These are phyloP conservation scores for Dascillus cervinus DNA, from an alignment of 2,888 invertebrate genomes.

Conservation along the genomic window DNA sequence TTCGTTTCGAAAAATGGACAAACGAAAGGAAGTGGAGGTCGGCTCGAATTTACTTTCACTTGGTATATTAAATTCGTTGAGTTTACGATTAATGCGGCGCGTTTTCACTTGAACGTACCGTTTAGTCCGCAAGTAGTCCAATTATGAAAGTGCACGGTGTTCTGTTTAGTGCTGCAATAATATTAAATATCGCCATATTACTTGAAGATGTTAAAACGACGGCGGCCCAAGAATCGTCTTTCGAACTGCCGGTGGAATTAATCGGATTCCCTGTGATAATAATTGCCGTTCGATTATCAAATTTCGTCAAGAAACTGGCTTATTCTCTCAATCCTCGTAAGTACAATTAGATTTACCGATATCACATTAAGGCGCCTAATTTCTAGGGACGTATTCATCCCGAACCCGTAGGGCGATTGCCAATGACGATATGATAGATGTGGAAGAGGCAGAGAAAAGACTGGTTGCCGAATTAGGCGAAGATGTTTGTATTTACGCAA, in stretches of 20 bases:
- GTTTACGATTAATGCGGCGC: no score
- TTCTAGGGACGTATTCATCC: conserved; percentile 63
- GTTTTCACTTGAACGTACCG: conserved; percentile 21
- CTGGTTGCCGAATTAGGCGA: conserved; percentile 69
- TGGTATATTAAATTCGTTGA: conserved; percentile 21
- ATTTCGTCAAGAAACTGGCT: conserved; percentile 75
- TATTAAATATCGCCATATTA: no score
- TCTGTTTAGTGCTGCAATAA: no score
- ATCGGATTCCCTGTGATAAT: conserved; percentile 80
- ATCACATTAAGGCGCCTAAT: no score
- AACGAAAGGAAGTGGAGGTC: conserved; percentile 30
- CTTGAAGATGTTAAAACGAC: conserved; percentile 17
- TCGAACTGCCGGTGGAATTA: conserved; percentile 76
- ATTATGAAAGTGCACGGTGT: conserved; percentile 26
- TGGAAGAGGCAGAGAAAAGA: conserved; percentile 69
- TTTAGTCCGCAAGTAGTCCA: no score
- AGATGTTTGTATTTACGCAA: conserved; percentile 70
- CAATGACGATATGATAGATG: conserved; percentile 53
- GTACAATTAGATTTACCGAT: no score
- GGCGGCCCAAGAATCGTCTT: conserved; percentile 43
- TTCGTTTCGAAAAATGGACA: no score
- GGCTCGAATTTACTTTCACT: conserved; percentile 32
- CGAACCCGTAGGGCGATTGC: conserved; percentile 50
- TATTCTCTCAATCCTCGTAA: conserved; percentile 78
- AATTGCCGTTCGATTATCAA: conserved; percentile 66